Base-by-base conservation (phyloP, 1,140 invertebrate genomes). In the Eufriesea mexicana region DNA sequence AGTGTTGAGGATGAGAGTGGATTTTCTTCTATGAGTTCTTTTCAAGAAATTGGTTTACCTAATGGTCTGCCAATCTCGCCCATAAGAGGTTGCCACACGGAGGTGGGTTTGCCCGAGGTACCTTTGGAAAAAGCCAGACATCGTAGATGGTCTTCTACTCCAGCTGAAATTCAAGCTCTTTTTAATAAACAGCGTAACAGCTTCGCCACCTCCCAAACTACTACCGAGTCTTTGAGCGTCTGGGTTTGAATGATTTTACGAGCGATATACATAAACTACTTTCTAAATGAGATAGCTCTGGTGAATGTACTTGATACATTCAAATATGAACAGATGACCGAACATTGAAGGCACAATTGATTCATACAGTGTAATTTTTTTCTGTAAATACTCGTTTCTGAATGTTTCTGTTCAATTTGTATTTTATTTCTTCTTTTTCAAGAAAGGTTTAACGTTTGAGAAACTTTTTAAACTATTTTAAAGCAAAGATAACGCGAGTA, bases 11-110 rank as follows among this genome's bases (percentile, higher is more conserved):
- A 97, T 85, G 97, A 97, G 89, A 97, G 97, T 89, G 97, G 97
- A 20, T 97, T 97, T 91, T 97, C 97, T 20, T 97, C 97, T 5
- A 96, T 97, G 94, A 97, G 96, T 91, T 97, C 97, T 6, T 97
- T 97, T 88, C 97, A 97, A 91, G 97, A 97, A 87, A 95, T 97
- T 35, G 96, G 96, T 5, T 92, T 97, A 80, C 96, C 96, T 0
- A 90, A 95, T 12, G 80, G 92, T 8, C 55, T 72, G 18, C 28
- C 84, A 16, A 92, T 88, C 8, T 86, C 85, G 0, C 87, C 90
- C 0, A 78, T 91, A 16, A 93, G 91, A 75, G 94, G 94, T 16
- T 93, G 90, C 62, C 94, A 94, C 73, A 91, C 92, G 5, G 94
- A 94, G 78, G 84, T 95, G 16, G 94, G 94, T 2, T 67, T 95